Conservation (phyloP, 2,113 vertebrate species). For the Haemorhous mexicanus region DNA sequence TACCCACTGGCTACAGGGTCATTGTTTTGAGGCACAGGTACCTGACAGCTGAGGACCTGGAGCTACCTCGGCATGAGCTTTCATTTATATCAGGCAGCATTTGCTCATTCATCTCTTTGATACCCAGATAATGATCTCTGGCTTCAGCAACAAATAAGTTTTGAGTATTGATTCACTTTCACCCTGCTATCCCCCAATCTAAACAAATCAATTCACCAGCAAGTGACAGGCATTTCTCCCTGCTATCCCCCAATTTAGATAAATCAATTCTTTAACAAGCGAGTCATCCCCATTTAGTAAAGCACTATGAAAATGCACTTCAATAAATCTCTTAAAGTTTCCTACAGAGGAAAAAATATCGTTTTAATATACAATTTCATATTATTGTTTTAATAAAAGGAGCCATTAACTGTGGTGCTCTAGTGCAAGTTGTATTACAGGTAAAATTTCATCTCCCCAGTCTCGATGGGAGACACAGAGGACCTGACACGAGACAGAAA, state of each 20-base stretch:
- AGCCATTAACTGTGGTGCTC: neutral
- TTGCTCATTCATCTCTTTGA: neutral
- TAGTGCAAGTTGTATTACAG: neutral
- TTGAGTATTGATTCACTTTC: neutral
- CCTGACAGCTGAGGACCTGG: neutral
- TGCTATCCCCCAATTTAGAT: neutral
- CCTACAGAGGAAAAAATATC: neutral
- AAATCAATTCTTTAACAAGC: neutral
- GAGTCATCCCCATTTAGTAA: neutral
- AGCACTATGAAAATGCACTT: neutral
- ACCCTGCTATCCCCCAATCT: neutral
- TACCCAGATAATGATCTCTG: neutral
- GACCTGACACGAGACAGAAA: neutral
- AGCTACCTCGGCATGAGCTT: neutral
- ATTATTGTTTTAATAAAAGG: neutral
- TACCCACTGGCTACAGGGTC: conserved; percentile 19
- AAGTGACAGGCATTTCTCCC: neutral
- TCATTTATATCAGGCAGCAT: neutral
- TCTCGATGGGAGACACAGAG: neutral
- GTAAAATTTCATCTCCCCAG: neutral
- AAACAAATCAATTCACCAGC: neutral
- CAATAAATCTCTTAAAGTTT: neutral
- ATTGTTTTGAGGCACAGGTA: conserved; percentile 43
- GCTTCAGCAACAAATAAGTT: neutral
- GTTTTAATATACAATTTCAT: neutral